Conservation (phyloP, 1,140 invertebrate species). For the Zaprionus africanus region DNA sequence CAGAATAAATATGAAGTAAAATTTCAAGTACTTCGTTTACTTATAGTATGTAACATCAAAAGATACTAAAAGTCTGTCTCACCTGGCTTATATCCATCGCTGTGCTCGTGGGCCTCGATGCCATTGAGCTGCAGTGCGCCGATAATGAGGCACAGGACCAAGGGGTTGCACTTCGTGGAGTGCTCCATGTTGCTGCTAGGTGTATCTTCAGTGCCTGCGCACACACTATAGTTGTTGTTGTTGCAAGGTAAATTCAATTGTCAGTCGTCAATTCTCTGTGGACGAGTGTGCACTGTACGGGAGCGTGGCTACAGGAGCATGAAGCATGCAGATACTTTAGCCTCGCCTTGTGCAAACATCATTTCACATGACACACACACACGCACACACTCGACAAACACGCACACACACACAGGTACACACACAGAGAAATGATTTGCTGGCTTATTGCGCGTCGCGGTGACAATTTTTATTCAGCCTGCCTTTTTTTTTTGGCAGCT, state of each 20-base stretch:
- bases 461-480: slow-evolving; percentile 36
- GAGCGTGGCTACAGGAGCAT: slow-evolving; percentile 41
- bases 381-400: slow-evolving; percentile 5
- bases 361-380: slow-evolving; percentile 40
- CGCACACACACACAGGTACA: slow-evolving; percentile 22
- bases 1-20: no score
- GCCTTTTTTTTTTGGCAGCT: slow-evolving; percentile 13
- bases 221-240: not conserved
- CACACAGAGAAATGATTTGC: slow-evolving; percentile 46
- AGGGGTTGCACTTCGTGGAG: slow-evolving; percentile 30
- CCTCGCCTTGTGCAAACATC: slow-evolving; percentile 64
- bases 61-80: slow-evolving; percentile 24
- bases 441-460: slow-evolving; percentile 36
- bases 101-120: slow-evolving; percentile 68
- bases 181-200: slow-evolving; percentile 31
- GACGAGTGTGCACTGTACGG: slow-evolving; percentile 18
- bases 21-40: not conserved
- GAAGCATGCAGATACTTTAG: slow-evolving; percentile 69
- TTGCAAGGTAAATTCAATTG: slow-evolving; percentile 28
- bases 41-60: slow-evolving; percentile 4
- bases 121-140: slow-evolving; percentile 44
- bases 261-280: slow-evolving; percentile 24
- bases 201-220: slow-evolving; percentile 2
- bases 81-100: slow-evolving; percentile 80
- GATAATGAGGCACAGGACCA: slow-evolving; percentile 56